Conservation (phyloP, 2,888 invertebrate species). For the Rugalucina vietnamica region DNA sequence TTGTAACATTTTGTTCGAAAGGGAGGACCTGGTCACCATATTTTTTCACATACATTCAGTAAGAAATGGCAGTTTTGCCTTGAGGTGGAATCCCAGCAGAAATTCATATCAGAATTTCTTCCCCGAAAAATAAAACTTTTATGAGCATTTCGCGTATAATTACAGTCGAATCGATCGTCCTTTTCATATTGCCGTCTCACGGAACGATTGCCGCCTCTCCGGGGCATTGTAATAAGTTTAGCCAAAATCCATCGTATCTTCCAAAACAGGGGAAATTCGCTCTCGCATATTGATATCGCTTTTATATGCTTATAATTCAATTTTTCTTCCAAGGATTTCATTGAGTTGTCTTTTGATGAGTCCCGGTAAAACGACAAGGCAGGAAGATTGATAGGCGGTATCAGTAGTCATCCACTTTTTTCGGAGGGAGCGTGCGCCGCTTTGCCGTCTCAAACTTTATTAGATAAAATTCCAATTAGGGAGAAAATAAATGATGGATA, state of each 20-base stretch:
- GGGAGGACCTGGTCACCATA: no score
- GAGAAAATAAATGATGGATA: conserved; percentile 73
- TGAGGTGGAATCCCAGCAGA: background rate
- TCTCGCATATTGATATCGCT: conserved; percentile 77
- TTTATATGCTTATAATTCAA: conserved; percentile 70
- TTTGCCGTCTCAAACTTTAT: conserved; percentile 68
- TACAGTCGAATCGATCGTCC: conserved; percentile 28
- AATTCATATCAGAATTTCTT: conserved; percentile 43
- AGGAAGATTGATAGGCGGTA: conserved; percentile 3
- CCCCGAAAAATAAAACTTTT: conserved; percentile 51
- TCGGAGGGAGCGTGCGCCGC: background rate
- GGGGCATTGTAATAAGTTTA: conserved; percentile 56
- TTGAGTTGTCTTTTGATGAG: conserved; percentile 55
- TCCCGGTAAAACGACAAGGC: conserved; percentile 24
- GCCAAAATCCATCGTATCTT: conserved; percentile 52
- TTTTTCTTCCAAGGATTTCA: conserved; percentile 60
- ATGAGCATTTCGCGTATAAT: conserved; percentile 15
- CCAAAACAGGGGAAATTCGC: conserved; percentile 53
- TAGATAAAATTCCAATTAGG: conserved; percentile 79
- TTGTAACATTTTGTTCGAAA: no score
- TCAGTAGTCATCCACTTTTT: conserved; percentile 6
- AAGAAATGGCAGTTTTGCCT: background rate
- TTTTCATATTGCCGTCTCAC: conserved; percentile 23
- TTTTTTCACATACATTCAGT: no score
- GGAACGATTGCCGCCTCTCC: conserved; percentile 31